A percentile compares a stretch with the other conserved stretches of the same genome.
Conservation (phyloP, 64 coral and sea anemone species). For the Hydrozoanthus tunicans region DNA sequence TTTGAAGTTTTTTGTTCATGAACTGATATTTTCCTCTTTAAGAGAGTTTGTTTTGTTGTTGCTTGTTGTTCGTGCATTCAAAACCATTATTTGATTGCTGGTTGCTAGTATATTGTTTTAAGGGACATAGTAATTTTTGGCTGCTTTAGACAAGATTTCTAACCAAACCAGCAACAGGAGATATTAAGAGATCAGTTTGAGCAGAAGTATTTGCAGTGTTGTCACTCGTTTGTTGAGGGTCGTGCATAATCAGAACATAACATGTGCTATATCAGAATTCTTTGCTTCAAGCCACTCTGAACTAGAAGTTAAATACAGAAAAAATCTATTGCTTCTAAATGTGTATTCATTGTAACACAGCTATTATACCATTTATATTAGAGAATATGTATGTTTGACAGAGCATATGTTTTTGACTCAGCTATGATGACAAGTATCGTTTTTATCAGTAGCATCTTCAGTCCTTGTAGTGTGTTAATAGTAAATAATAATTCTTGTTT, state of each 20-base stretch:
- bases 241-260: constrained; percentile 30
- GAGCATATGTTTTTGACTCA: constrained; percentile 3
- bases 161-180: not conserved
- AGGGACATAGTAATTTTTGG: not conserved
- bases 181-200: not conserved
- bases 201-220: not conserved
- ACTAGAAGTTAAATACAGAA: not conserved
- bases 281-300: not conserved
- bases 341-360: not conserved
- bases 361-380: not conserved
- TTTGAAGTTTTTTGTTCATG: too few relatives aligned
- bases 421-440: not conserved
- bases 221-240: constrained; percentile 24
- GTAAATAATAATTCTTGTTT: not conserved
- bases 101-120: not conserved
- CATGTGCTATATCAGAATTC: not conserved
- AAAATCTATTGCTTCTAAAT: not conserved
- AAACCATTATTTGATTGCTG: too few relatives aligned
- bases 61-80: too few relatives aligned
- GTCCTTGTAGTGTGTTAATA: not conserved
- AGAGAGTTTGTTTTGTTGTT: not conserved
- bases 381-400: not conserved
- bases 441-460: not conserved
- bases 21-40: too few relatives aligned
- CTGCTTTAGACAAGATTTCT: not conserved